phyloP scores from a whole-genome alignment of 2,888 invertebrate species.

The Thera obeliscata region DNA sequence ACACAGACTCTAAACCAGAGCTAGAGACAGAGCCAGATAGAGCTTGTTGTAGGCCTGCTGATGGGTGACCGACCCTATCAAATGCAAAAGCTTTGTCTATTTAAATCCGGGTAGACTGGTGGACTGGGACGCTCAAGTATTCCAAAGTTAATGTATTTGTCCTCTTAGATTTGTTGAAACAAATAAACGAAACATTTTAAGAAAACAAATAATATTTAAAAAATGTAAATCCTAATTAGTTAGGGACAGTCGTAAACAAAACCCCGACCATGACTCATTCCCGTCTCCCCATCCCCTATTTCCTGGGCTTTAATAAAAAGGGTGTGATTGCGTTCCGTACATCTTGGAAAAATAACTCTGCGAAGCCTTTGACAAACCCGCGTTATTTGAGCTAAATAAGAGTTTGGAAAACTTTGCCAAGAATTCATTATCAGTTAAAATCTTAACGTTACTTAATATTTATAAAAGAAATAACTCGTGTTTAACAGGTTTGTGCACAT shows the following conservation, averaged over 20 bases:
- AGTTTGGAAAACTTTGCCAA: neutral
- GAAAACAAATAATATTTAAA: slow-evolving; percentile 33
- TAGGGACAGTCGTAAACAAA: slow-evolving; percentile 33
- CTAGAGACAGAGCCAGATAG: too few species aligned
- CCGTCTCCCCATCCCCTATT: slow-evolving; percentile 26
- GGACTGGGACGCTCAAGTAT: too few species aligned
- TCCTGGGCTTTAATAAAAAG: slow-evolving; percentile 30
- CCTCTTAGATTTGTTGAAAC: too few species aligned
- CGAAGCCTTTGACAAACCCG: slow-evolving; percentile 14
- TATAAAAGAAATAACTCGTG: too few species aligned
- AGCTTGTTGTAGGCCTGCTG: too few species aligned
- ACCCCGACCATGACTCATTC: slow-evolving; percentile 35
- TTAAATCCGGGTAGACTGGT: too few species aligned
- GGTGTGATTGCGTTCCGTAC: slow-evolving; percentile 30
- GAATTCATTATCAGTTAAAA: neutral
- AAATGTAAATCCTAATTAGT: slow-evolving; percentile 40
- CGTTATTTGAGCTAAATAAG: neutral
- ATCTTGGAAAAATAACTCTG: slow-evolving; percentile 19
- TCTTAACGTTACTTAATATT: too few species aligned
- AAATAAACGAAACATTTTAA: neutral
- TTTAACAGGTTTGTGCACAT: neutral
- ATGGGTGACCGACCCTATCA: too few species aligned
- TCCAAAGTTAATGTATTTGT: too few species aligned
- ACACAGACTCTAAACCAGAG: too few species aligned
- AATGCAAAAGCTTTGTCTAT: too few species aligned